Evolutionary conservation across 1,140 invertebrate species (phyloP), one percentile per base, ranked within the genome.

Genomic region (Plutomurus gul): DNA sequence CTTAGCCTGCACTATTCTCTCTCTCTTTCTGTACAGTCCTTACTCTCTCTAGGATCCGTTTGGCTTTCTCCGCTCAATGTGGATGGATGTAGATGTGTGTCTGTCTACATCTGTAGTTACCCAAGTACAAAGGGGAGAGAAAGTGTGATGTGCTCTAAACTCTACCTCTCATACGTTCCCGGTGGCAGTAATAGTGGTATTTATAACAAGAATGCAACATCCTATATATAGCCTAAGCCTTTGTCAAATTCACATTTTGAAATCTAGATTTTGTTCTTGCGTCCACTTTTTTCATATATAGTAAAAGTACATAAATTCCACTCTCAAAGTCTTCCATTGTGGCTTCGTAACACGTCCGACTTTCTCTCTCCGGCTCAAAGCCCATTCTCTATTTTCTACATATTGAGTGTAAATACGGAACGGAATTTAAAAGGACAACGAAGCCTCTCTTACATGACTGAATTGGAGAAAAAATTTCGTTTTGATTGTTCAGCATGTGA

Each of bases 161-260:
- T 65, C 27, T 33, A 65, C 56, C 36, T 65, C 27, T n/a, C n/a
- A n/a, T n/a, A n/a, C n/a, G n/a, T n/a, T n/a, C n/a, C n/a, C n/a
- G n/a, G n/a, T n/a, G n/a, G n/a, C n/a, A n/a, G n/a, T n/a, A n/a
- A n/a, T n/a, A 65, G 27, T 65, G 27, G 30, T 36, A 65, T 33
- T 65, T 30, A n/a, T 65, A 65, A 65, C 27, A 33, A 65, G 27
- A 33, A 65, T 65, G 56, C 22, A 65, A 65, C n/a, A n/a, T n/a
- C n/a, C n/a, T n/a, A n/a, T n/a, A n/a, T n/a, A n/a, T n/a, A n/a
- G n/a, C n/a, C n/a, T 30, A 65, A 65, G 56, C 30, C 56, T 65
- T 43, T 43, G 2, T n/a, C 56, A 27, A 65, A 33, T 33, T 16
- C n/a, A 33, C 13, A 65, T 65, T 65, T 30, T 27, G 13, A 16